Evolutionary conservation across 2,113 vertebrate species (phyloP), one percentile per base, ranked within the genome.

Genomic region (Callocephalon fimbriatum): DNA sequence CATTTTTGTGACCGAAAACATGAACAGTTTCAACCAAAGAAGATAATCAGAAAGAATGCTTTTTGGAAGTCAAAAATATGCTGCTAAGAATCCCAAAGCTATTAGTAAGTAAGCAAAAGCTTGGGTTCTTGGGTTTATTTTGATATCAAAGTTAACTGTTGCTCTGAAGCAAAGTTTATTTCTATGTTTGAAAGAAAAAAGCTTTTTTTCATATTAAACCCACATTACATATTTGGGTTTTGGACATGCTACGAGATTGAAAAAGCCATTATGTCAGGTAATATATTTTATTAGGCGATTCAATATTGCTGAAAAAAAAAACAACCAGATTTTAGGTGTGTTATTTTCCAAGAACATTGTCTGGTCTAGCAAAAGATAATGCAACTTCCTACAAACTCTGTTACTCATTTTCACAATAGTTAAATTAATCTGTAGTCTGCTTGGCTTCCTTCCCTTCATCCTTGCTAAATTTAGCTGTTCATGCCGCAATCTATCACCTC

Each of bases 361-460:
- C 23, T 47, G 26, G 17, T 61, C 40, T 93, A 90, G n/a, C 31
- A 71, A 84, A 81, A 74, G 21, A 66, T 65, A 44, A 51, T n/a
- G 53, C 25, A 76, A 71, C 27, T 75, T 90, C 66, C 70, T 75
- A 78, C 37, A 62, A 85, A 78, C 35, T 25, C 42, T 54, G 59
- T 45, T 75, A 67, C 31, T 68, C 14, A 38, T 86, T 94, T 83
- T 84, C 48, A 8, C 66, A 86, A 44, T 29, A 31, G 40, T 40
- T 44, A 38, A 86, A 73, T 37, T 72, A 44, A 61, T 83, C 23
- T 70, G n/a, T 48, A 53, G 76, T 90, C 86, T 95, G 59, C 31
- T 77, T 48, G 25, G 37, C 59, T 96, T 95, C 93, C 87, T 95
- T 94, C 92, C 80, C 73, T 76, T 88, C 58, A 47, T 75, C 51